Conservation (phyloP, 2,888 invertebrate species). For the Folsomia candida region DNA sequence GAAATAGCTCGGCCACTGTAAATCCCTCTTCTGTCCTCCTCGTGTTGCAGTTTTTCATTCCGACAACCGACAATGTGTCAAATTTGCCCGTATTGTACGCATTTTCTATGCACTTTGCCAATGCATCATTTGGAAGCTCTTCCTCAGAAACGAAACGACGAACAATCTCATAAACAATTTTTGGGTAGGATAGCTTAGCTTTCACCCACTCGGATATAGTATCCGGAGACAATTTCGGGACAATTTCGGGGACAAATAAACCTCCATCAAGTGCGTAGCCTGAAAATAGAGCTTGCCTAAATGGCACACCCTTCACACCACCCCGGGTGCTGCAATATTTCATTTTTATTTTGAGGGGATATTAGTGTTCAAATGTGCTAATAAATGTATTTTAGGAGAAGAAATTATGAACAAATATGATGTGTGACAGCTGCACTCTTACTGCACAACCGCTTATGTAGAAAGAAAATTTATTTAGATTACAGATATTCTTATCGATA, state of each 20-base stretch:
- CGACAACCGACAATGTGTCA: slow-evolving; percentile 18
- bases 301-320: slow-evolving; percentile 45
- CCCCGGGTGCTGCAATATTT: slow-evolving; percentile 54
- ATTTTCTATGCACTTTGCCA: slow-evolving; percentile 50
- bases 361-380: too few species aligned
- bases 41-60: slow-evolving; percentile 1
- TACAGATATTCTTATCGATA: too few species aligned
- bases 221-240: slow-evolving; percentile 52
- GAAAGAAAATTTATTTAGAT: too few species aligned
- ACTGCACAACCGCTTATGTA: too few species aligned
- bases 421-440: not conserved
- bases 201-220: slow-evolving; percentile 53
- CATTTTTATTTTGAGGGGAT: slow-evolving; percentile 50
- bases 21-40: slow-evolving; percentile 51
- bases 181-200: slow-evolving; percentile 52
- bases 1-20: slow-evolving; percentile 56
- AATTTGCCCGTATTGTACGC: slow-evolving; percentile 32
- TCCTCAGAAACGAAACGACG: slow-evolving; percentile 53
- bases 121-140: slow-evolving; percentile 54
- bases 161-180: slow-evolving; percentile 54
- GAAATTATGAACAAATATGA: not conserved
- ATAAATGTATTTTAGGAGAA: not conserved
- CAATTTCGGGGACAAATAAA: slow-evolving; percentile 54
- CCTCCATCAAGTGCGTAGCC: slow-evolving; percentile 57
- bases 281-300: slow-evolving; percentile 46